A percentile compares a stretch with the other conserved stretches of the same genome.
These are phyloP conservation scores for Ptyas mucosa DNA, from an alignment of 2,113 vertebrate genomes.

Conservation along the genomic window DNA sequence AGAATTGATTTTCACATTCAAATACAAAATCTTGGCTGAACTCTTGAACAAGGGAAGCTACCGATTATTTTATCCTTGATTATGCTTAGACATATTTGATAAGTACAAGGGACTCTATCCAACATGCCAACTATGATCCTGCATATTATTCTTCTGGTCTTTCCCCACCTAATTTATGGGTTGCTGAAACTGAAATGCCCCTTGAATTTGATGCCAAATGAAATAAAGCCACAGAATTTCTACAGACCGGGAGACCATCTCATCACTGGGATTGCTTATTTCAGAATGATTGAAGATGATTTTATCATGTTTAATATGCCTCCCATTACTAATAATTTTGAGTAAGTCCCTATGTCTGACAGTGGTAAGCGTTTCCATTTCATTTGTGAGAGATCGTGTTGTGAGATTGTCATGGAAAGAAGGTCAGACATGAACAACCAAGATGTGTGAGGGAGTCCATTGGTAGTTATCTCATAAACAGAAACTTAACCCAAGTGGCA, in stretches of 20 bases:
- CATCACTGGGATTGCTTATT: background rate
- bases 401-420: too few species aligned
- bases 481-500: too few species aligned
- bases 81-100: background rate
- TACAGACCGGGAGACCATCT: background rate
- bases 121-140: background rate
- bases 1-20: background rate
- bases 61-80: background rate
- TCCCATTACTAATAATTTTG: too few species aligned
- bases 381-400: too few species aligned
- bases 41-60: background rate
- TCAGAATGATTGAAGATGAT: background rate
- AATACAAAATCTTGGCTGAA: too few species aligned
- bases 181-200: background rate
- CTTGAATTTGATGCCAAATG: background rate
- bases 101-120: background rate
- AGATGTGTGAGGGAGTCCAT: too few species aligned
- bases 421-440: too few species aligned
- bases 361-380: too few species aligned
- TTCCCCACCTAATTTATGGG: background rate
- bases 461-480: too few species aligned
- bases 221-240: background rate
- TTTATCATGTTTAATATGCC: too few species aligned
- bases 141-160: background rate
- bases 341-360: background rate